Base-by-base conservation (phyloP, 1,140 invertebrate species). In the Phenacoccus solenopsis region DNA sequence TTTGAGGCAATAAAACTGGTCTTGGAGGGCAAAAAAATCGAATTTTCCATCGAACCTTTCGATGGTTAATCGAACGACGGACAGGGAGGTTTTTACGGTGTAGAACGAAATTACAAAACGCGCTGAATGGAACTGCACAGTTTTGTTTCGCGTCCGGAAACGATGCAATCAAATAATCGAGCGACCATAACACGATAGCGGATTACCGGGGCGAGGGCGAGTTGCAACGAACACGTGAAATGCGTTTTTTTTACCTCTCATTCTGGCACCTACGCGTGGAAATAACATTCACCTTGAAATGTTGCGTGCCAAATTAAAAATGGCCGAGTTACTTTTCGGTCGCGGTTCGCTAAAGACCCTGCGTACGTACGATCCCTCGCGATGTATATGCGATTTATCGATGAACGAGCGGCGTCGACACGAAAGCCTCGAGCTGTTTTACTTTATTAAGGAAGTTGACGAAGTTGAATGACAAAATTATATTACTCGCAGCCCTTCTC, bases 291-390 rank as follows among this genome's bases (percentile, higher is more conserved):
- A 64, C 59, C 59, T 64, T 64, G 59, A 64, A 64, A 64, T 64
- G 59, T 64, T 64, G 59, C 59, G 59, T 64, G 59, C 59, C 20
- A 64, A 64, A 64, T 64, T 64, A 64, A 64, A 64, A 64, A 64
- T 64, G 59, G 59, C 59, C 59, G 59, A 64, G 25, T 64, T 64
- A 25, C 25, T 64, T 64, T 64, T 64, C 21, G 59, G 59, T 64
- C 59, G 59, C 59, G 59, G 59, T 64, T 64, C 59, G 59, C 59
- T 64, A 64, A 64, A 25, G 59, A 64, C 59, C 59, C 59, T 64
- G 21, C 59, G 20, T 25, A 64, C n/a, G n/a, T n/a, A 64, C 21
- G 59, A 25, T 64, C 59, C 59, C 59, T 22, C n/a, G n/a, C n/a
- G n/a, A n/a, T n/a, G n/a, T 24, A 64, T 64, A 64, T 64, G 59